Base-by-base conservation (phyloP, 1,140 invertebrate genomes). In the Cyphomyrmex costatus region DNA sequence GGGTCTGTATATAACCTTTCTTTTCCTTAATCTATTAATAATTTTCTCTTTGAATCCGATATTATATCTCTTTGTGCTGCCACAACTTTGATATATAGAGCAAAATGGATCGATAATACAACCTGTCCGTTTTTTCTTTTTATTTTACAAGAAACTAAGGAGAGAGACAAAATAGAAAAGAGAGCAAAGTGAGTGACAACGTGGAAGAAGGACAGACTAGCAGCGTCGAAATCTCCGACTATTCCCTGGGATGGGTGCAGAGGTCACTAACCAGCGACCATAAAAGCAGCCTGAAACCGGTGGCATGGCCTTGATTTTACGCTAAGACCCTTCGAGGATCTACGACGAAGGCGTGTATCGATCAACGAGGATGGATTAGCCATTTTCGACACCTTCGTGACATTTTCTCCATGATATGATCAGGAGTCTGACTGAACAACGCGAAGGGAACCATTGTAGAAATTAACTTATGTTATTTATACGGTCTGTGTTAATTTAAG, bases 261-360 rank as follows among this genome's bases (percentile, higher is more conserved):
- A 56, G 77, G 91, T 91, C 89, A 91, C 80, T 91, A 89, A 92
- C 90, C 90, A 88, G 74, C 61, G 70, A 82, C 53, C 70, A 85
- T 87, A 89, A 88, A 91, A 89, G 66, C 73, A 74, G 86, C 84
- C 80, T 78, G 74, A 74, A 61, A 89, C 88, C 80, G 91, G 86
- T 85, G 71, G 76, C 76, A 53, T 76, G 91, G 65, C 92, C 92
- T 92, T 92, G 92, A 91, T 88, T 91, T 79, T 86, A 65, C 87
- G 86, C 92, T 88, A 86, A 88, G 77, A 87, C 68, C 89, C 85
- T 86, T 89, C 76, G 46, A 70, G 79, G 49, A 42, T n/a, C 19
- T 27, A 42, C 46, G 56, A 30, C 21, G 16, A 53, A 56, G 46
- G 53, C 27, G 49, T 42, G 56, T n/a, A n/a, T 86, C 53, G 80